These are phyloP conservation scores for Desmophyllum pertusum DNA, from an alignment of 92 coral and sea anemone genomes.

Conservation along the genomic window DNA sequence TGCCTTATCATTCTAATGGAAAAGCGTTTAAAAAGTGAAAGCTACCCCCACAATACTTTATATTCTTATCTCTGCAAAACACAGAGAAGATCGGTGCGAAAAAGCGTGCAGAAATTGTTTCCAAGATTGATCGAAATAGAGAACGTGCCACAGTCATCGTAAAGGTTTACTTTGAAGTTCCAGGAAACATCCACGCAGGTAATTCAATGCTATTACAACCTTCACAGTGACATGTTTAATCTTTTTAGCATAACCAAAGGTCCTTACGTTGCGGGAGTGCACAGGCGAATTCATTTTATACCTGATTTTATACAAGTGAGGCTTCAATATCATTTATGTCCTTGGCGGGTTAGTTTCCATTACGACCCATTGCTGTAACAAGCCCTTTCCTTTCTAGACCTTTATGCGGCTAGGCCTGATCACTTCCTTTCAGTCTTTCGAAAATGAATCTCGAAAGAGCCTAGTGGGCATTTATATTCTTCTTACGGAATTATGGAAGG, in stretches of 20 bases:
- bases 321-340: background rate
- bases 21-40: conserved; percentile 18
- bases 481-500: background rate
- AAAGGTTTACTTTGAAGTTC: background rate
- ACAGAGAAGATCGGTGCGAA: background rate
- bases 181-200: background rate
- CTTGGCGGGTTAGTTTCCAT: background rate
- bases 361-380: background rate
- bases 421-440: background rate
- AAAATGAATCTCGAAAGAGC: background rate
- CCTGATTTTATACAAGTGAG: background rate
- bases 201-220: background rate
- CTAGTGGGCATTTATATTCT: background rate
- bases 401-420: background rate
- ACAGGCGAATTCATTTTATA: background rate
- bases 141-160: background rate
- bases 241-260: background rate
- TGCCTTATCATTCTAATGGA: conserved; percentile 1
- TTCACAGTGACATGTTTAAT: background rate
- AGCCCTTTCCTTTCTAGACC: background rate
- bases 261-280: background rate
- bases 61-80: background rate
- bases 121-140: background rate
- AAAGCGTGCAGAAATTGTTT: background rate
- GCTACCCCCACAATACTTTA: background rate